A percentile compares a stretch with the other conserved stretches of the same genome.
Conservation (phyloP, 2,888 invertebrate species). For the Anoplius nigerrimus region DNA sequence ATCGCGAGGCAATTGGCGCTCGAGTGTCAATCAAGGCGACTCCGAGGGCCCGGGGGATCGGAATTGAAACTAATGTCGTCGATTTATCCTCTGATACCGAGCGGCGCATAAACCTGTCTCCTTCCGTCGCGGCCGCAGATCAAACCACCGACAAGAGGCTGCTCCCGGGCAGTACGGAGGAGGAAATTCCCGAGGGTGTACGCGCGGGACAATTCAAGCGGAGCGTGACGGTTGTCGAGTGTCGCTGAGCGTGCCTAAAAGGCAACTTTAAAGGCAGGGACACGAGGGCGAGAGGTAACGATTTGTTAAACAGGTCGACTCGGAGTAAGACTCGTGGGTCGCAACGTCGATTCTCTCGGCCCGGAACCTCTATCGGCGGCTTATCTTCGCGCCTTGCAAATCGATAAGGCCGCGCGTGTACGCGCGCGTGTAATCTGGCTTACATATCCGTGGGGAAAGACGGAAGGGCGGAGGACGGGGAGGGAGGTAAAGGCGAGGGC, state of each 20-base stretch:
- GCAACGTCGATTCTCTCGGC: too few species aligned
- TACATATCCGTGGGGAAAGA: not conserved
- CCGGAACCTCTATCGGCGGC: too few species aligned
- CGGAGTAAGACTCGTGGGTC: not conserved
- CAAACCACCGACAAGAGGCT: too few species aligned
- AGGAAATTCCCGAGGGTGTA: too few species aligned
- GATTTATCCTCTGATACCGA: conserved; percentile 10
- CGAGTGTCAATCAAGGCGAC: conserved; percentile 10
- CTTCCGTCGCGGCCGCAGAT: not conserved
- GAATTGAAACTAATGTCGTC: conserved; percentile 16
- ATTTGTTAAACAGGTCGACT: conserved; percentile 11
- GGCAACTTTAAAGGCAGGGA: too few species aligned
- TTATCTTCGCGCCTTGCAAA: too few species aligned
- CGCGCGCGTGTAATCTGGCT: too few species aligned
- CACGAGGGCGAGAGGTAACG: not conserved
- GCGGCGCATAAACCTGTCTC: conserved; percentile 7
- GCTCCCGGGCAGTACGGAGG: too few species aligned
- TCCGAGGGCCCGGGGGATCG: not conserved
- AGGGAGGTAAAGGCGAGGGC: not conserved
- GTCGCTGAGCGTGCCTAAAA: too few species aligned
- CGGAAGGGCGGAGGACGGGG: not conserved
- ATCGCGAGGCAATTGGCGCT: not conserved
- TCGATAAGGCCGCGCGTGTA: too few species aligned
- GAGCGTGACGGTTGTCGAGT: too few species aligned
- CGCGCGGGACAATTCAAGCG: too few species aligned